Percentiles rank a stretch among this genome's conserved stretches.
These are phyloP conservation scores for Anarhynchus alexandrinus DNA, from an alignment of 2,113 vertebrate genomes.

Conservation along the genomic window DNA sequence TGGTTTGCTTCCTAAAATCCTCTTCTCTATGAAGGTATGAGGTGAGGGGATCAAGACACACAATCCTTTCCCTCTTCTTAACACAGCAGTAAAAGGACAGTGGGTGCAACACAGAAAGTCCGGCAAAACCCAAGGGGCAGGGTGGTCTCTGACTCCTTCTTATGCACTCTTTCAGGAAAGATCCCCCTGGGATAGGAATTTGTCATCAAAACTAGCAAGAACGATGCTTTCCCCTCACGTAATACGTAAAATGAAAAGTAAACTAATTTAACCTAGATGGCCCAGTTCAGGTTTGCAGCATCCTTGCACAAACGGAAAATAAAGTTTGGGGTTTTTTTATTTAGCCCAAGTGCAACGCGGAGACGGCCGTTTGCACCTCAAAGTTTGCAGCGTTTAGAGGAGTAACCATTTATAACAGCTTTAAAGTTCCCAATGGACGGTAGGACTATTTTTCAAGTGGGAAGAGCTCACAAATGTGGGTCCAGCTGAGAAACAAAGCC, in stretches of 20 bases:
- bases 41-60: not conserved
- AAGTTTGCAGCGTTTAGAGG: not conserved
- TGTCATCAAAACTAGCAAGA: not conserved
- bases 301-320: not conserved
- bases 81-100: not conserved
- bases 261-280: not conserved
- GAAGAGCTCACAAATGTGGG: not conserved
- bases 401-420: not conserved
- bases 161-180: not conserved
- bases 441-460: not conserved
- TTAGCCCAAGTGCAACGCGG: not conserved
- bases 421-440: fast-evolving
- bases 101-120: not conserved
- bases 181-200: not conserved
- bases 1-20: not conserved
- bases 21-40: not conserved
- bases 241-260: not conserved
- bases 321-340: not conserved
- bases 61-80: not conserved
- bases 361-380: fast-evolving
- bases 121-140: not conserved
- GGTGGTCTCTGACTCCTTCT: not conserved
- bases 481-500: not conserved
- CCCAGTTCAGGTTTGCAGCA: not conserved
- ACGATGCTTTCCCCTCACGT: fast-evolving